Evolutionary conservation across 2,888 invertebrate species (phyloP).

Genomic region (Odontothrips loti): DNA sequence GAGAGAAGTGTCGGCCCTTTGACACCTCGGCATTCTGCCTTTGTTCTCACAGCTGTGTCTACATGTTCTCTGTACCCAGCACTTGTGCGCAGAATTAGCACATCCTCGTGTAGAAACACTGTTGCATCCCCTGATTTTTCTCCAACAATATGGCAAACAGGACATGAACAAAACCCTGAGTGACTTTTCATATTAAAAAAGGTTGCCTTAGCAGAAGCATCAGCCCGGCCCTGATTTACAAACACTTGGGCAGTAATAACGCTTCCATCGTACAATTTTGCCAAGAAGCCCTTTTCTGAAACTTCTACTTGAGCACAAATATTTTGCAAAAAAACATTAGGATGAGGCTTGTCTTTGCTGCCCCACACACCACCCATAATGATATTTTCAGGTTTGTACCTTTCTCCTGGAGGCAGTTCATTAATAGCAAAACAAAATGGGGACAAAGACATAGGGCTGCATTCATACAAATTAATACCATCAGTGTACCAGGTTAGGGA

Average conservation of each 20-base stretch:
- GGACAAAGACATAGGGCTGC: neutral
- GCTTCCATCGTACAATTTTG: neutral
- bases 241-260: no score
- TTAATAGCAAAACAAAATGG: neutral
- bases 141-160: neutral
- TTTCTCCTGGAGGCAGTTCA: neutral
- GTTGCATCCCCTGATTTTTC: conserved; percentile 5
- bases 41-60: neutral
- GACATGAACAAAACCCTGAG: neutral
- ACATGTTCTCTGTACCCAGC: neutral
- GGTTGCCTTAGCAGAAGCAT: neutral
- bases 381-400: neutral
- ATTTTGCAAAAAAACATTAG: neutral
- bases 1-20: no score
- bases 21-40: neutral
- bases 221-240: neutral
- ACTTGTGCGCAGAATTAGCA: neutral
- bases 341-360: neutral
- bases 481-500: neutral
- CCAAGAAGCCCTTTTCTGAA: neutral
- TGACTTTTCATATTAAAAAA: neutral
- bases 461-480: neutral
- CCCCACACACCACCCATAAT: neutral
- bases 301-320: neutral
- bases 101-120: neutral